A percentile compares a stretch with the other conserved stretches of the same genome.
These are phyloP conservation scores for Rousettus madagascariensis DNA, from an alignment of 2,797 vertebrate species.

Conservation along the genomic window DNA sequence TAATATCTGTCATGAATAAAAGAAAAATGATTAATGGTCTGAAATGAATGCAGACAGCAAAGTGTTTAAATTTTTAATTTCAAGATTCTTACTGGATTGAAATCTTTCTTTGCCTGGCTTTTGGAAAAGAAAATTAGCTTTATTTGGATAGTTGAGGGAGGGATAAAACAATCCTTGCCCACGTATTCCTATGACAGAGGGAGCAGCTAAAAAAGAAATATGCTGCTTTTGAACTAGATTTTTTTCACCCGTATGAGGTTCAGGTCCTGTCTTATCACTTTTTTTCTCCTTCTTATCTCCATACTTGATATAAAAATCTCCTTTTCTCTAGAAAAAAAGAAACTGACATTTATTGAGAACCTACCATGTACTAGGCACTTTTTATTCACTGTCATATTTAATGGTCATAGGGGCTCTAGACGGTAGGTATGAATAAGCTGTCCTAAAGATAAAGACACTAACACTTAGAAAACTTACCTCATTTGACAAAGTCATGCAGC, in stretches of 20 bases:
- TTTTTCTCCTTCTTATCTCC: background rate
- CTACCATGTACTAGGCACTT: background rate
- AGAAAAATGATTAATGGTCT: background rate
- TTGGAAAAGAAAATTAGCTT: constrained; percentile 21
- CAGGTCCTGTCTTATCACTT: background rate
- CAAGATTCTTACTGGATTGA: background rate
- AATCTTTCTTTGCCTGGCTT: background rate
- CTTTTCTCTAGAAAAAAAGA: background rate
- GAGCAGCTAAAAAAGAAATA: background rate
- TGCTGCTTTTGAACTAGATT: background rate
- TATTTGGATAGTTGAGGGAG: background rate
- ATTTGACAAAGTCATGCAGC: background rate
- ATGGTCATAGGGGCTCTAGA: background rate
- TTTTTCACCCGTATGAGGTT: background rate
- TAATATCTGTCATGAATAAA: background rate
- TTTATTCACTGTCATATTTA: background rate
- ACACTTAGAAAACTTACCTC: background rate
- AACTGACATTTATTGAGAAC: background rate
- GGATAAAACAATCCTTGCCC: background rate
- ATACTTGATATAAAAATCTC: background rate
- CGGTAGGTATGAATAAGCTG: background rate
- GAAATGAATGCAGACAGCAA: background rate
- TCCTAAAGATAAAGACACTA: background rate
- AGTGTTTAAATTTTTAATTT: constrained; percentile 18
- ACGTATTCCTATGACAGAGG: background rate